Evolutionary conservation across 1,140 invertebrate genomes (phyloP), one percentile per base, ranked within the genome.

Genomic region (Cardiocondyla obscurior): DNA sequence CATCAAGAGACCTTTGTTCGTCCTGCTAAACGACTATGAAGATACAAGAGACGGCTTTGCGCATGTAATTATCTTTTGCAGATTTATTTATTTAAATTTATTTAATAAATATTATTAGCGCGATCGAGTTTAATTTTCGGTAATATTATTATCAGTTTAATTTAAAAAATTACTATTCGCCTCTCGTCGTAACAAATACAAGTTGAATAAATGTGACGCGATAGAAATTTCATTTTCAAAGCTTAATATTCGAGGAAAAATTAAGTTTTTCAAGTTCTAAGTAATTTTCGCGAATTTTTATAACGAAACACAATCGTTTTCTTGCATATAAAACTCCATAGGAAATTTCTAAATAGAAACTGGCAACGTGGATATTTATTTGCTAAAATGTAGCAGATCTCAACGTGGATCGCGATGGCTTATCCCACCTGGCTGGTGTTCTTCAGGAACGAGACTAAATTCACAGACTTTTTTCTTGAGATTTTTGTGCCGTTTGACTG

Each of bases 391-490:
- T 19, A 84, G 73, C 76, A 90, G 89, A 67, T 91, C 0, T 76
- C 88, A 0, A 22, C 85, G 0, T 93, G 92, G 93, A 92, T 94
- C 16, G 30, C 87, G 46, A 93, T 94, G 93, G 81, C 92, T 12
- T 93, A 94, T 84, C 92, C 92, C n/a, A 92, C 89, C 3, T 94
- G 93, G 93, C 12, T 94, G 57, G 72, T 92, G 12, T 93, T 94
- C 67, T 90, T 93, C 36, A 53, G 64, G 0, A 81, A 91, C n/a
- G 72, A 85, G 16, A 92, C 90, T 0, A 85, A 30, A 4, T 82
- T 91, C 36, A 62, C 87, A 0, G 64, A 88, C 8, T 93, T 92
- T 51, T 90, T 94, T 28, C 30, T 62, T 2, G 36, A 91, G 0
- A 90, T 93, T 49, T 87, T 92, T 28, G 58, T 93, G 0, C 93